phyloP scores from a whole-genome alignment of 2,113 vertebrate genomes.

The Myrmecobius fasciatus region DNA sequence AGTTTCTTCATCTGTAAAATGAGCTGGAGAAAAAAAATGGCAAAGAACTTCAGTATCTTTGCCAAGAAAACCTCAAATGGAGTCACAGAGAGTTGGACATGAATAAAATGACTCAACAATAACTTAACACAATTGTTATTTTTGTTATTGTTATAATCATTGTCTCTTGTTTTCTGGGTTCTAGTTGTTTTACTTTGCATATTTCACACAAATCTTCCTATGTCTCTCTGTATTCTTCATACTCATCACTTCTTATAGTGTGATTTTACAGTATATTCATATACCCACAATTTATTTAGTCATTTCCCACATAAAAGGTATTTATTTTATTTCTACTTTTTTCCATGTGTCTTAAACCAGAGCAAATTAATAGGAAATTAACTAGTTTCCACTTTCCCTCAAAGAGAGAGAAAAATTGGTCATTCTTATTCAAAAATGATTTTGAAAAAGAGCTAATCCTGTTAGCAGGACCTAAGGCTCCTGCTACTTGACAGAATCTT shows the following conservation, averaged over 20 bases:
- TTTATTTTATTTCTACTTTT: neutral
- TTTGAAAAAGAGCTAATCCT: neutral
- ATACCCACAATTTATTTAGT: neutral
- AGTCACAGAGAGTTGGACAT: too few species aligned
- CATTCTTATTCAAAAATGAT: neutral
- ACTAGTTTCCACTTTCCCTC: neutral
- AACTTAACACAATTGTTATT: neutral
- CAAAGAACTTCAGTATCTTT: too few species aligned
- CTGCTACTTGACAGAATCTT: neutral
- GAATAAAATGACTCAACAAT: too few species aligned
- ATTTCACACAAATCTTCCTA: neutral
- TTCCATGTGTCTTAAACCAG: neutral
- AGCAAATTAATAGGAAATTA: neutral
- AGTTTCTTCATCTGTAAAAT: too few species aligned
- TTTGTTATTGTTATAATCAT: neutral
- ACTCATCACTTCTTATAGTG: neutral
- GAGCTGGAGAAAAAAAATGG: too few species aligned
- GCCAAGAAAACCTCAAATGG: too few species aligned
- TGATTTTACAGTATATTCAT: neutral
- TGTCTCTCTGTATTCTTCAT: neutral
- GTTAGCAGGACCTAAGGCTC: neutral
- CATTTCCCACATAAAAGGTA: neutral
- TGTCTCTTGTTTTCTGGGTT: neutral
- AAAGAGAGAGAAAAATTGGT: neutral
- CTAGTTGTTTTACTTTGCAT: neutral